Evolutionary conservation across 1,140 invertebrate species (phyloP).

Genomic region (Eupristina koningsbergeri): DNA sequence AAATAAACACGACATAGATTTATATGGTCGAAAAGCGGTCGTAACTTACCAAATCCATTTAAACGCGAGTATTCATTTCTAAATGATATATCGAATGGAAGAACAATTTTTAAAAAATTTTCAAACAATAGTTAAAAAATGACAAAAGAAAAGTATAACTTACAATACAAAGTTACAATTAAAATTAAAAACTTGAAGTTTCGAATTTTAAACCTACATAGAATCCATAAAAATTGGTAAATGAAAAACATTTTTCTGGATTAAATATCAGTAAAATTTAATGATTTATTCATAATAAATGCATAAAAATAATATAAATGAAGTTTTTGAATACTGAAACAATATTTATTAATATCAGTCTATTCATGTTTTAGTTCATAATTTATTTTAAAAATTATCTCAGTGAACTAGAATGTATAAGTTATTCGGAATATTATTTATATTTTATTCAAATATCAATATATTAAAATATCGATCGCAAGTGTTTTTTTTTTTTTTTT

Average conservation of each 20-base stretch:
- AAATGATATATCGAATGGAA: conserved; percentile 1
- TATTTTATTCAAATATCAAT: no score
- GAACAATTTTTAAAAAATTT: not conserved
- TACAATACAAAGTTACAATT: no score
- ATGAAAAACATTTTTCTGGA: not conserved
- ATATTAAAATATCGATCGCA: conserved; percentile 14
- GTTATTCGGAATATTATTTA: not conserved
- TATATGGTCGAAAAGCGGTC: conserved; percentile 41
- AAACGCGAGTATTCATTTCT: conserved; percentile 4
- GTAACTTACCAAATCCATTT: conserved; percentile 35
- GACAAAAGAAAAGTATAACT: no score
- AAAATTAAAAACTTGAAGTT: no score
- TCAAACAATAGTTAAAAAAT: no score
- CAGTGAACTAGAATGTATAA: no score
- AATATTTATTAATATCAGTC: conserved; percentile 1
- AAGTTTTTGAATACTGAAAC: no score
- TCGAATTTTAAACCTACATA: no score
- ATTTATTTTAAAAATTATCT: not conserved
- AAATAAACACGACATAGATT: conserved; percentile 34
- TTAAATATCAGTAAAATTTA: no score
- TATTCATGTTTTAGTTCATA: not conserved
- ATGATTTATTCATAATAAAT: no score
- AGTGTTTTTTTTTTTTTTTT: no score
- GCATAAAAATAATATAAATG: no score
- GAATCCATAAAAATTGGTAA: conserved; percentile 23